Conservation (phyloP, 2,888 invertebrate genomes). For the Lithophane leautieri region DNA sequence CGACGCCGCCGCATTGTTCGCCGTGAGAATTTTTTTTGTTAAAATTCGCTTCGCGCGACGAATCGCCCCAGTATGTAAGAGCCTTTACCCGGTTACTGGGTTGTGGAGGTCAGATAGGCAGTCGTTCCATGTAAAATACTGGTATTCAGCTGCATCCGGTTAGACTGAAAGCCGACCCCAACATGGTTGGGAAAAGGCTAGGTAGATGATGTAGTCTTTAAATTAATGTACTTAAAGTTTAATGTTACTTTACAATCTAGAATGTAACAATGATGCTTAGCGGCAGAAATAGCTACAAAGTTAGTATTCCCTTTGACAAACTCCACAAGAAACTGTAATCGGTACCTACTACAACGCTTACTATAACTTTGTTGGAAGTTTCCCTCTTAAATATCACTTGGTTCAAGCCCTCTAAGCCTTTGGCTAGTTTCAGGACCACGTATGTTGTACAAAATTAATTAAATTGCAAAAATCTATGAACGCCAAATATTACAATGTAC, state of each 20-base stretch:
- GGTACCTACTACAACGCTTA: conserved; percentile 17
- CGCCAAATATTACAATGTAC: conserved; percentile 15
- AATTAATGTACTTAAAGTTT: not conserved
- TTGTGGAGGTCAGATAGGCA: too few species aligned
- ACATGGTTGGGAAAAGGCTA: too few species aligned
- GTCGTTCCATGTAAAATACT: too few species aligned
- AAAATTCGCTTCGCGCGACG: too few species aligned
- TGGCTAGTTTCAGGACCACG: conserved; percentile 22
- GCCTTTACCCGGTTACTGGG: too few species aligned
- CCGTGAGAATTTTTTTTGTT: too few species aligned
- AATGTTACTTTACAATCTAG: not conserved
- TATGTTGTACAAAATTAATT: conserved; percentile 40
- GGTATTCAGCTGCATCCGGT: too few species aligned
- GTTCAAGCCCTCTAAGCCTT: conserved; percentile 25
- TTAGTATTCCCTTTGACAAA: conserved; percentile 32
- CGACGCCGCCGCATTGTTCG: too few species aligned
- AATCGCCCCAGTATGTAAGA: too few species aligned
- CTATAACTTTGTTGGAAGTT: conserved; percentile 41
- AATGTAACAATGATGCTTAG: not conserved
- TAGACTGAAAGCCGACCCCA: too few species aligned
- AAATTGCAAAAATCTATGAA: conserved; percentile 17
- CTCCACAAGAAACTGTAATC: conserved; percentile 38
- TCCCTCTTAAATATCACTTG: conserved; percentile 50
- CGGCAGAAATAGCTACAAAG: not conserved
- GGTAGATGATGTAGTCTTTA: too few species aligned